Evolutionary conservation across 1,140 invertebrate genomes (phyloP), one percentile per base, ranked within the genome.

Genomic region (Maniola jurtina): DNA sequence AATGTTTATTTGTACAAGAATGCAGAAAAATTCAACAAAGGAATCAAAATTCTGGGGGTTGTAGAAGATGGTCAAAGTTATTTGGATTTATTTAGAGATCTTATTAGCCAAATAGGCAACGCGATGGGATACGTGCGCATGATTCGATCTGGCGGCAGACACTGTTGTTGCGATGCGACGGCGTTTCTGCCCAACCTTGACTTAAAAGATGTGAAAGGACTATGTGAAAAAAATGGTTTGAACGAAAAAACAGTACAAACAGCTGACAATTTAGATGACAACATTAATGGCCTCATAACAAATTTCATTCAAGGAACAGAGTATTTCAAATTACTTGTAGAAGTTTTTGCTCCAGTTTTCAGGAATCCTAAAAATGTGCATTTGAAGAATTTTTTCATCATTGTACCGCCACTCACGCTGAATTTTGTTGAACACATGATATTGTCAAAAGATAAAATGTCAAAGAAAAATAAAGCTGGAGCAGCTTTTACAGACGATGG

Each of bases 401-500:
- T 99, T 70, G 92, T 99, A 48, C 98, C 99, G 34, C 95, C 98
- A 6, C 86, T 99, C 71, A 99, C 97, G 5, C 92, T 99, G 58
- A 99, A 99, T 88, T 99, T 96, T 91, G 94, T 99, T 11, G 98
- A 99, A 81, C 95, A 99, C 83, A 95, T 97, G 25, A 94, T 99
- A 57, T 94, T 95, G 15, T 96, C 96, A 73, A 99, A 99, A 86
- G 97, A 99, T 75, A 97, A 97, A 84, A 94, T 99, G 88, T 95
- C 95, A 54, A 96, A 96, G 76, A 98, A 97, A 78, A 97, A 97
- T 76, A 95, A 96, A 83, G 88, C 93, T 13, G 96, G 95, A 33
- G 96, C 96, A 63, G 94, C 96, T 5, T 99, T 99, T 88, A 98
- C 97, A 6, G 98, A 99, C 91, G 99, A 99, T 91, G 99, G 99